Evolutionary conservation across 1,140 invertebrate genomes (phyloP), one percentile per base, ranked within the genome.

Genomic region (Diploscapter pachys): DNA sequence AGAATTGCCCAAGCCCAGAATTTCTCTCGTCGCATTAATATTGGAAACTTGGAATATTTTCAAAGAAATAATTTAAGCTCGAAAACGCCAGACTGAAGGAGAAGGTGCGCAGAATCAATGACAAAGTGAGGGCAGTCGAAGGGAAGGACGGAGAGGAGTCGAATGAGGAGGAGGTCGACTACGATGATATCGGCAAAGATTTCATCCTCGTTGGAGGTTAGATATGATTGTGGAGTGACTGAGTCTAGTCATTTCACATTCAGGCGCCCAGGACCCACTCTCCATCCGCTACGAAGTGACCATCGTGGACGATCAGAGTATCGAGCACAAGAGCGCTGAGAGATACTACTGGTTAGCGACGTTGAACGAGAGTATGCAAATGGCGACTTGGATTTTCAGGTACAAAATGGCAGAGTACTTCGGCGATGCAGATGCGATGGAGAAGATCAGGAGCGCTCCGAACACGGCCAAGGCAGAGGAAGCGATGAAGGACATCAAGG

Each of bases 401-500:
- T 84, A 84, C 63, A 83, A 84, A 68, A 83, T 82, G 74, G 81
- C 81, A 11, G 82, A 83, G 48, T 54, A 65, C 9, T 82, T 82
- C 69, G 75, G 67, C 4, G 81, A 82, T 53, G 49, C 72, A 11
- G 81, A 81, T 52, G 63, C 82, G 6, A 84, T 68, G 59, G 66
- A 83, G 55, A 79, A 73, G n/a, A 84, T 82, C 49, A n/a, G 81
- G 9, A 51, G 69, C 3, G 81, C 81, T 9, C 48, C 62, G 9
- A 77, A 70, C 63, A 78, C 74, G 13, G 50, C 66, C 11, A 64
- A 81, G n/a, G 81, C 81, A 3, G 81, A 82, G 57, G 80, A 72
- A 6, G 79, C 77, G 48, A 78, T 82, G 73, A 82, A 83, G 56
- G 68, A 73, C 9, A 82, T 82, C 13, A 76, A 80, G 66, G 71